These are phyloP conservation scores for Epinotia nisella DNA, from an alignment of 2,888 invertebrate genomes.

Conservation along the genomic window DNA sequence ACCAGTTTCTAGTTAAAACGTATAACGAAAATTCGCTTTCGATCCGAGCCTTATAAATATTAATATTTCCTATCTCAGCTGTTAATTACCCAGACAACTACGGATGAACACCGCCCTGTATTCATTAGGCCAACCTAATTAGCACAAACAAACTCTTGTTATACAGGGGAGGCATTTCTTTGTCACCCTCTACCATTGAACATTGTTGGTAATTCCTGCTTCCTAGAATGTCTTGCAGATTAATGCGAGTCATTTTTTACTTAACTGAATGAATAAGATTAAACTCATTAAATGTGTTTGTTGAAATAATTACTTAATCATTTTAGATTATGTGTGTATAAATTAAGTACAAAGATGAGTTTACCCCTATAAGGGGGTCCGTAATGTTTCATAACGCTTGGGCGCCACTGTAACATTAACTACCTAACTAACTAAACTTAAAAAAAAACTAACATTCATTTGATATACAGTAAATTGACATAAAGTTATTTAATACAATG, in stretches of 20 bases:
- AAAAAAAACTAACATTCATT: too few relatives aligned
- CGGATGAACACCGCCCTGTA: conserved; percentile 73
- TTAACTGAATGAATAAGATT: conserved; percentile 1
- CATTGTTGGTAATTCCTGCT: conserved; percentile 42
- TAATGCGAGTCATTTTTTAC: conserved; percentile 26
- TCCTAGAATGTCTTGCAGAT: conserved; percentile 26
- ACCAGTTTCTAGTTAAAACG: conserved; percentile 63
- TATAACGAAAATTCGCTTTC: conserved; percentile 68
- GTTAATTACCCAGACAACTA: conserved; percentile 80
- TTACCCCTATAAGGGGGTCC: too few relatives aligned
- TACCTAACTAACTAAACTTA: too few relatives aligned
- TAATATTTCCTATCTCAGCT: conserved; percentile 79
- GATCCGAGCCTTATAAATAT: conserved; percentile 75
- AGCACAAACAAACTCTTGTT: conserved; percentile 66
- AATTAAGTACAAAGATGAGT: too few relatives aligned
- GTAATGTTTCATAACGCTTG: too few relatives aligned
- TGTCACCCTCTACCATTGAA: conserved; percentile 41
- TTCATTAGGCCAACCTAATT: conserved; percentile 79
- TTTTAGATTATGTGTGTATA: too few relatives aligned
- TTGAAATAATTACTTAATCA: not conserved
- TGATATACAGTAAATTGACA: too few relatives aligned
- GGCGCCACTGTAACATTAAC: too few relatives aligned
- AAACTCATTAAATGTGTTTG: not conserved
- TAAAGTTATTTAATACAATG: too few relatives aligned
- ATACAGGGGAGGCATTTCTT: conserved; percentile 43